These are phyloP conservation scores for Diacarnus erythraeanus DNA, from an alignment of 37 sponge, comb jelly and placozoan genomes.

Conservation along the genomic window DNA sequence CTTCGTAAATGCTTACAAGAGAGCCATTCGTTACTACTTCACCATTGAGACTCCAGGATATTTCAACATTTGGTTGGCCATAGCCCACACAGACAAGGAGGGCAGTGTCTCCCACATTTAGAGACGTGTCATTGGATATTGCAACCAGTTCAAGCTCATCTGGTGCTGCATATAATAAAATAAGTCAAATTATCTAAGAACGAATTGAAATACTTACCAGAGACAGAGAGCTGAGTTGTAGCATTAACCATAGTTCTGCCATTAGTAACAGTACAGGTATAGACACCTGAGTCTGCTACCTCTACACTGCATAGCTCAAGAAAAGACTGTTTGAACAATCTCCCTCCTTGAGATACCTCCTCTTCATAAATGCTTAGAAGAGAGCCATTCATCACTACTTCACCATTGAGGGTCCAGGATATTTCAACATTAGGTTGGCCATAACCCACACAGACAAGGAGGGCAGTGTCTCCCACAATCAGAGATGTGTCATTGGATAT, in stretches of 20 bases:
- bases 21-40: not conserved
- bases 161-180: not conserved
- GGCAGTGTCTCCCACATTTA: conserved; percentile 16
- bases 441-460: conserved; percentile 21
- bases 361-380: conserved; percentile 11
- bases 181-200: not conserved
- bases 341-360: not conserved
- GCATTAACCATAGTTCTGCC: not conserved
- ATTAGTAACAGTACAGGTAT: conserved; percentile 23
- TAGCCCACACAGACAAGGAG: conserved; percentile 7
- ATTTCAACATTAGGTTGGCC: conserved; percentile 15
- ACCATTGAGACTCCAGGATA: conserved; percentile 23
- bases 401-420: conserved; percentile 15
- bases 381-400: not conserved
- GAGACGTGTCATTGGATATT: conserved; percentile 4
- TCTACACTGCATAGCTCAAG: conserved; percentile 25
- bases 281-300: not conserved
- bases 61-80: conserved; percentile 6
- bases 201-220: not conserved
- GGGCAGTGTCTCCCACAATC: not conserved
- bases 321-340: conserved; percentile 15
- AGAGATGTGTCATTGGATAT: not conserved
- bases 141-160: not conserved
- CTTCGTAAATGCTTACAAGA: conserved; percentile 4
- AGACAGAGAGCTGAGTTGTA: not conserved